Evolutionary conservation across 64 coral and sea anemone genomes (phyloP), one percentile per base, ranked within the genome.

Genomic region (Montipora capricornis): DNA sequence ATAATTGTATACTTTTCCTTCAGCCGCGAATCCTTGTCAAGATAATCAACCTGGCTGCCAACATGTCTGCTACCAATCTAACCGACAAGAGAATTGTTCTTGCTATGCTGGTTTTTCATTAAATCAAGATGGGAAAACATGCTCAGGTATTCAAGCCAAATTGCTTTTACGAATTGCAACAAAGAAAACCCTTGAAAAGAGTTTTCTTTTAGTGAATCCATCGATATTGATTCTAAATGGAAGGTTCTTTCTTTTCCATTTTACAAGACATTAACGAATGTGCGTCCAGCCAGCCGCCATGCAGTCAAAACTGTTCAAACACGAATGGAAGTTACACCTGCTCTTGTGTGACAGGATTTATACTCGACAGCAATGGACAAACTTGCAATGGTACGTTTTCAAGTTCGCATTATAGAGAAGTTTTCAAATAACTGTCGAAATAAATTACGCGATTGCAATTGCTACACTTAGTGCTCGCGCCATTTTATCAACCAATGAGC

Each of bases 211-310:
- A 55, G 6, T 55, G 52, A 55, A 55, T 6, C 52, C 52, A 7
- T 10, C 52, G 10, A 55, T 55, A 0, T 55, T 10, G 10, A 55
- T 1, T 55, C 10, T 55, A 0, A 10, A 10, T 10, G 52, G 10
- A 10, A 55, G 1, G 10, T 11, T 8, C 5, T 55, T 10, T 55
- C 0, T 0, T 55, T 26, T 78, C 22, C 26, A 48, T 16, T 17
- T 13, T 6, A 9, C 29, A 19, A 94, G 92, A 94, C 73, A 60
- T 89, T 6, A 49, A 94, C n/a, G 92, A 94, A 82, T 94, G 92
- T 45, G 5, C 49, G 17, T 50, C 84, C 5, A 51, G n/a, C 6
- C 52, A 73, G 8, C 8, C 70, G 8, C 61, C 58, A 5, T 94
- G 92, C 44, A 37, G 9, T 61, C 92, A 94, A 20, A 3, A 10